These are phyloP conservation scores for Rhopalosiphum maidis DNA, from an alignment of 1,140 invertebrate species.

Conservation along the genomic window DNA sequence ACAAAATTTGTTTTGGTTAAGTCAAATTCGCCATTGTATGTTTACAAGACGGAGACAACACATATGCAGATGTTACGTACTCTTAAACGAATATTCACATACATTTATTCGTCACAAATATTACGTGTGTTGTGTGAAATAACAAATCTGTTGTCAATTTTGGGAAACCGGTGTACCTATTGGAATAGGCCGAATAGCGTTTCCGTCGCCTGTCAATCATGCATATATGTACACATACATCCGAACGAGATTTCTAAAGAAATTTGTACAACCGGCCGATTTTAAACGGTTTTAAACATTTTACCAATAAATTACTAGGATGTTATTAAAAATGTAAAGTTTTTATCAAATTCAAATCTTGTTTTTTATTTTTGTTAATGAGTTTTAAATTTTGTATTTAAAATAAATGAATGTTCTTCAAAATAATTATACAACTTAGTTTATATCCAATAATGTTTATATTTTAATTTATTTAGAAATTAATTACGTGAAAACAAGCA, in stretches of 20 bases:
- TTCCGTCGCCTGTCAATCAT: neutral
- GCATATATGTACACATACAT: neutral
- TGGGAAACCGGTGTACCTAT: neutral
- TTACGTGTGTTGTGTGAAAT: neutral
- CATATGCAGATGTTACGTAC: neutral
- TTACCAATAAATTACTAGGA: neutral
- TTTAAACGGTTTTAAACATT: neutral
- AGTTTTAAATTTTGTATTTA: neutral
- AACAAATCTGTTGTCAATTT: neutral
- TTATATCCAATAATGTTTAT: neutral
- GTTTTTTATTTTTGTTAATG: neutral
- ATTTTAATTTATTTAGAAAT: constrained; percentile 15
- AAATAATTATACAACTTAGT: neutral
- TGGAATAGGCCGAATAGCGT: neutral
- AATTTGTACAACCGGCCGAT: neutral
- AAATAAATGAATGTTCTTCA: neutral
- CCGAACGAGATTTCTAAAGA: neutral
- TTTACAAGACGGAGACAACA: neutral
- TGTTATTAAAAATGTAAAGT: neutral
- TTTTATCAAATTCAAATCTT: neutral
- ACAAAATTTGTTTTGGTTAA: neutral
- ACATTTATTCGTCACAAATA: neutral
- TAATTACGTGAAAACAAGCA: neutral
- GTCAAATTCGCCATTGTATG: neutral
- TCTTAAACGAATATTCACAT: neutral